These are phyloP conservation scores for Epirrita christyi DNA, from an alignment of 2,888 invertebrate species.

Conservation along the genomic window DNA sequence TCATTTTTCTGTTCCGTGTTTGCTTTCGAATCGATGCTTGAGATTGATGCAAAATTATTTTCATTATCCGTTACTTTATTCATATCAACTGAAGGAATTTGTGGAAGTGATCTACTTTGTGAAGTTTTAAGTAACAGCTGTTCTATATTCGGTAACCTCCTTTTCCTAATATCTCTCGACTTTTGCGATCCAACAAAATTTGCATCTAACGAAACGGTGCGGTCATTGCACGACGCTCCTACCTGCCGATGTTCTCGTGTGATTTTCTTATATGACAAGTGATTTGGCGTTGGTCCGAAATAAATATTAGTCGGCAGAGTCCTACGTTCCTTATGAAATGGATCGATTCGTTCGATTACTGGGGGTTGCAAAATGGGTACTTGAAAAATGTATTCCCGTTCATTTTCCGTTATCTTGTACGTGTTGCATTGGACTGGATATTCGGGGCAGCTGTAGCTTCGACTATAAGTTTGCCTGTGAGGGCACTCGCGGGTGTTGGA, in stretches of 20 bases:
- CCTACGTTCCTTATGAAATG: conserved; percentile 36
- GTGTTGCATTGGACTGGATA: conserved; percentile 57
- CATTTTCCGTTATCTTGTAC: conserved; percentile 63
- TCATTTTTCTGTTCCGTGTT: conserved; percentile 36
- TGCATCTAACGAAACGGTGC: conserved; percentile 38
- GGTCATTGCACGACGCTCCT: conserved; percentile 23
- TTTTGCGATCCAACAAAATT: conserved; percentile 35
- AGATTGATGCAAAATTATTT: neutral
- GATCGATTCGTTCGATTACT: conserved; percentile 8
- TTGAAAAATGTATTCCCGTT: conserved; percentile 60
- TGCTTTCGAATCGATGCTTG: conserved; percentile 5
- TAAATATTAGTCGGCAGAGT: conserved; percentile 41
- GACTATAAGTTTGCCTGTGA: conserved; percentile 56
- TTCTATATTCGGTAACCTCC: conserved; percentile 51
- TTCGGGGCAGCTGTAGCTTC: conserved; percentile 69
- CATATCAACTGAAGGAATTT: conserved; percentile 39
- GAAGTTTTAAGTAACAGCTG: conserved; percentile 34
- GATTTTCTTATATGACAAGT: conserved; percentile 32
- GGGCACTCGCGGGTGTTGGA: conserved; percentile 55
- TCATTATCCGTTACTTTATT: conserved; percentile 16
- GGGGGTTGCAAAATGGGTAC: conserved; percentile 37
- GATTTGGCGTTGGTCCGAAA: conserved; percentile 35
- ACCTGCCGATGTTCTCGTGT: conserved; percentile 20
- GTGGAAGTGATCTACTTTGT: conserved; percentile 46
- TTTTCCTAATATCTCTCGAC: conserved; percentile 37